phyloP scores from a whole-genome alignment of 1,140 invertebrate species.

The Lerema accius region DNA sequence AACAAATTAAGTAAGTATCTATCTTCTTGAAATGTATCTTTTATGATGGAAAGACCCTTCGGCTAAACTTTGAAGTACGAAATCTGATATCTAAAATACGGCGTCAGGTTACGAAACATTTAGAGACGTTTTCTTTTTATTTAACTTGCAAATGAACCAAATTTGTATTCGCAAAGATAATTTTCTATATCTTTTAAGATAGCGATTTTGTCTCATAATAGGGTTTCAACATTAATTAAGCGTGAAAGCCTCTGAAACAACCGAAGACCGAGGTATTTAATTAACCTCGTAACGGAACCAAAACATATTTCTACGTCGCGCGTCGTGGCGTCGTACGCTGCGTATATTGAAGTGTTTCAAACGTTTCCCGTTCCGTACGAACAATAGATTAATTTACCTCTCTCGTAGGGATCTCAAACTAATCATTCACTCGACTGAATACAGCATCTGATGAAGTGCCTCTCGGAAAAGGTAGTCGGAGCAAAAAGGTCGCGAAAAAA shows the following conservation, averaged over 20 bases:
- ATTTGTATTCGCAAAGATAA: not conserved
- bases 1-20: constrained; percentile 2
- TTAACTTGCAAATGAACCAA: constrained; percentile 5
- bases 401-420: not conserved
- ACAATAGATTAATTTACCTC: not conserved
- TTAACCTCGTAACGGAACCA: not conserved
- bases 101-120: constrained; percentile 14
- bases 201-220: not conserved
- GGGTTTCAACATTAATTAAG: not conserved
- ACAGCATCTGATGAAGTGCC: not conserved
- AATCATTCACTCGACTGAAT: not conserved
- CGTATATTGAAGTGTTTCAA: not conserved
- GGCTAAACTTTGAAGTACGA: constrained; percentile 15
- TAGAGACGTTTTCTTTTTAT: constrained; percentile 5
- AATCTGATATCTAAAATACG: constrained; percentile 29
- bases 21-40: constrained; percentile 7
- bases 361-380: not conserved
- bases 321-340: not conserved
- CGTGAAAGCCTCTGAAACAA: not conserved
- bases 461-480: no score
- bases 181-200: not conserved
- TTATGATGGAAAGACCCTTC: not conserved
- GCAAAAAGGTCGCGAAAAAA: no score
- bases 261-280: not conserved
- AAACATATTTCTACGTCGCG: not conserved